Evolutionary conservation across 1,140 invertebrate species (phyloP), one percentile per base, ranked within the genome.

Genomic region (Aphaenogaster rudis): DNA sequence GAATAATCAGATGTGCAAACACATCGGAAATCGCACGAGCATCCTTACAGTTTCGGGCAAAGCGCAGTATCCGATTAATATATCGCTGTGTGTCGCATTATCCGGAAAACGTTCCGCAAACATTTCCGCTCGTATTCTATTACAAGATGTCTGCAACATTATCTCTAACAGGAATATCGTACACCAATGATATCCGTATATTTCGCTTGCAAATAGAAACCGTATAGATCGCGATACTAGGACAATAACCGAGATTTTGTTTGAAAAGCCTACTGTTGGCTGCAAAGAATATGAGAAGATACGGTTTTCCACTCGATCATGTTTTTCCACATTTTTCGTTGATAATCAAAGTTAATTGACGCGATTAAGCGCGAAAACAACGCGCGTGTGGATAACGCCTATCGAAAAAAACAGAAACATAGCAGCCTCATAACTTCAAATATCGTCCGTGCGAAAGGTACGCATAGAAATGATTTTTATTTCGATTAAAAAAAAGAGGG

Each of bases 101-200:
- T 81, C 50, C 36, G 78, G 78, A 81, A 81, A 81, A 81, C 28
- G 78, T 69, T 81, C 50, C 36, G 50, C 78, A 69, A 81, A 81
- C 78, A 54, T 81, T 81, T 69, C 64, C 48, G 78, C 50, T 69
- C n/a, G 36, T 81, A 81, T 81, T 54, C 63, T 69, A 52, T 81
- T 69, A 81, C 78, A 69, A 81, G 78, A 81, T 81, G 64, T 57
- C 50, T 69, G 64, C 78, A 81, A 81, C 50, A 81, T 81, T 69
- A 81, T 81, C 78, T 69, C 64, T 6, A 69, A 81, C 78, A 81
- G 78, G 78, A 81, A 81, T 81, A 81, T 81, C 78, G n/a, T 80
- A 80, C 61, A 42, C 63, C 78, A 81, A 81, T 57, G 78, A 81
- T 81, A 80, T 80, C 78, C 78, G 63, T 54, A 69, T 81, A 81